Base-by-base conservation (phyloP, 2,888 invertebrate genomes). In the Choristoneura rosaceana region DNA sequence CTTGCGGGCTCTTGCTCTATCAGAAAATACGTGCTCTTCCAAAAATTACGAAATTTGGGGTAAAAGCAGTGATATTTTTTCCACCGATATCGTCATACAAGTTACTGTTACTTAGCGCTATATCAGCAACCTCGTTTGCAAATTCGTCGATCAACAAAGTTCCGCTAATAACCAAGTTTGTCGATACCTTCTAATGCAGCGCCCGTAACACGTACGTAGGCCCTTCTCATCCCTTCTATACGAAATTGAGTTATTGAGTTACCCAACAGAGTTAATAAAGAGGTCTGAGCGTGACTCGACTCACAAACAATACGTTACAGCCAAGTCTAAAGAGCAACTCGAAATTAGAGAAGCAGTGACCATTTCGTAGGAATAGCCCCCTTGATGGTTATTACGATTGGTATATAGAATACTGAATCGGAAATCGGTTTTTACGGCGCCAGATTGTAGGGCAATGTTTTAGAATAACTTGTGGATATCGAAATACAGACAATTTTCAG, bases 211-310 rank as follows among this genome's bases (percentile, higher is more conserved):
- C 90, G 89, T 90, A 85, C 86, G 79, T 70, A 71, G 79, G 83
- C 80, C 84, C 84, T 83, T 83, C 88, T 90, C 90, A 90, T 90
- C 88, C 90, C 87, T 90, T 89, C 89, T 86, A 85, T 84, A 86
- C 86, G 83, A 90, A 90, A 90, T 90, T 90, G 90, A 90, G 90
- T 90, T 90, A 90, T 90, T 90, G 90, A 90, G 90, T 90, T 90
- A 89, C 89, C 88, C 88, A 87, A 88, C 88, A 84, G 86, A 89
- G 90, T 90, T 90, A 90, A 90, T 90, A 90, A 89, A 89, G 90
- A 89, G 88, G 83, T 80, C 81, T 81, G 85, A 77, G 82, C 90
- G 90, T 90, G 90, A 81, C 77, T 81, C 70, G 90, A 88, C 84
- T 90, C 77, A 76, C 81, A 83, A 89, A 73, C 68, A 73, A 64